These are phyloP conservation scores for Leucozona laternaria DNA, from an alignment of 2,888 invertebrate species.

Conservation along the genomic window DNA sequence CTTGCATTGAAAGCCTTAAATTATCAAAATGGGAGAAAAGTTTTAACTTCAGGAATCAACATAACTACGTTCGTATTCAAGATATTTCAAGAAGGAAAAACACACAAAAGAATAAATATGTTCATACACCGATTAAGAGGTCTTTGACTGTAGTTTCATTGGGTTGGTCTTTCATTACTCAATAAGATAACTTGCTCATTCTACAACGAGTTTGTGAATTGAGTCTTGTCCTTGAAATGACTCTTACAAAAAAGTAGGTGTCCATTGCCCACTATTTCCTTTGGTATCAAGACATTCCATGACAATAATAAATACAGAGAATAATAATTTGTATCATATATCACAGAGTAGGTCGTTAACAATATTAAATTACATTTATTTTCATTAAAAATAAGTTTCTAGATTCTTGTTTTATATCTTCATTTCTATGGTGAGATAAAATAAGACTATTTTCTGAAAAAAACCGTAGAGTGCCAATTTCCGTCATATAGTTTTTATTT, in stretches of 20 bases:
- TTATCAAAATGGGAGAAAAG: no score
- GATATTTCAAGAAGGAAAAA: no score
- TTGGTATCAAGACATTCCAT: not conserved
- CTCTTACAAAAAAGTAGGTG: slow-evolving; percentile 11
- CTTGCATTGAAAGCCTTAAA: no score
- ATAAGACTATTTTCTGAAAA: no score
- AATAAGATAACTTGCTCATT: not conserved
- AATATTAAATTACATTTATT: slow-evolving; percentile 9
- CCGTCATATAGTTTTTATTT: no score
- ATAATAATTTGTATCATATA: slow-evolving; percentile 15
- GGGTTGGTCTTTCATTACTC: slow-evolving; percentile 9
- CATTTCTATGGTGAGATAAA: not conserved
- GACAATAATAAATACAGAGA: not conserved
- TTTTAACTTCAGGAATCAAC: no score
- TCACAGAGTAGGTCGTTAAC: not conserved
- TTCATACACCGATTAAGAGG: not conserved
- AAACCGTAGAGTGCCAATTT: no score
- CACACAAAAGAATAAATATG: no score
- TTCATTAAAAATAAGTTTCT: not conserved
- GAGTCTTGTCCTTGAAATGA: slow-evolving; percentile 11
- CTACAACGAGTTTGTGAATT: slow-evolving; percentile 6
- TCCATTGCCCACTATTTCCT: slow-evolving; percentile 10
- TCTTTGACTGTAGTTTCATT: not conserved
- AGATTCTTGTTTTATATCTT: not conserved
- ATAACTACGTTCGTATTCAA: no score